Evolutionary conservation across 2,888 invertebrate species (phyloP).

Genomic region (Zygothrica quintamaculata): DNA sequence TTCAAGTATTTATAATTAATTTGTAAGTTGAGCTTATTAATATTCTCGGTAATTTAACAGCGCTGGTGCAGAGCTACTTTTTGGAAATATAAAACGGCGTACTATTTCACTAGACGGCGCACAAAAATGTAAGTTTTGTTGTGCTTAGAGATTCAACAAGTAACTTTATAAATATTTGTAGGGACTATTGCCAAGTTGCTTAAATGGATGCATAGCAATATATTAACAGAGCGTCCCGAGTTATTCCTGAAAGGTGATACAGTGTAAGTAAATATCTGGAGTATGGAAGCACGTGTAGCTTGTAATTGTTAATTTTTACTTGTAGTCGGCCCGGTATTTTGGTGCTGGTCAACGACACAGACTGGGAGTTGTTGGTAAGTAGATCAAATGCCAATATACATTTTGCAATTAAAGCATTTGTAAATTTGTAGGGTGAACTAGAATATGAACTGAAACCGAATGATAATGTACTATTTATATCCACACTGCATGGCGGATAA

Average conservation of each 20-base stretch:
- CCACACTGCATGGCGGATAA: conserved; percentile 93
- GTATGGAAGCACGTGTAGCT: neutral
- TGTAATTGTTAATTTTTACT: conserved; percentile 1
- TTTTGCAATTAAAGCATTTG: conserved; percentile 63
- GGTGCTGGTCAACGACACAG: conserved; percentile 96
- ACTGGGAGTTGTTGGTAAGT: conserved; percentile 94
- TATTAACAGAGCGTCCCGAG: conserved; percentile 93
- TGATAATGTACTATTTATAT: conserved; percentile 92
- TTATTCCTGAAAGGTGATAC: conserved; percentile 86
- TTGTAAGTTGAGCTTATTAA: accelerated
- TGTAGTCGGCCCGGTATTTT: conserved; percentile 93
- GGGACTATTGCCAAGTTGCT: conserved; percentile 91
- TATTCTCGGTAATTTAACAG: conserved; percentile 85
- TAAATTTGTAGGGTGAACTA: conserved; percentile 86
- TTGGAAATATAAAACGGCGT: conserved; percentile 91
- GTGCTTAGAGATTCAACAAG: too few relatives aligned
- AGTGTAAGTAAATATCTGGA: conserved; percentile 75
- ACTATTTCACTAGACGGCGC: conserved; percentile 87
- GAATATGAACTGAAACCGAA: conserved; percentile 89
- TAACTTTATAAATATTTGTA: conserved; percentile 38
- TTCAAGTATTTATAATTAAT: conserved; percentile 68
- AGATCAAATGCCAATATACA: too few relatives aligned
- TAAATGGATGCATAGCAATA: conserved; percentile 93
- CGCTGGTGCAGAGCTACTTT: conserved; percentile 96
- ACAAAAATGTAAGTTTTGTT: conserved; percentile 84